Evolutionary conservation across 2,888 invertebrate genomes (phyloP), one percentile per base, ranked within the genome.

Genomic region (Melinopterus prodromus): DNA sequence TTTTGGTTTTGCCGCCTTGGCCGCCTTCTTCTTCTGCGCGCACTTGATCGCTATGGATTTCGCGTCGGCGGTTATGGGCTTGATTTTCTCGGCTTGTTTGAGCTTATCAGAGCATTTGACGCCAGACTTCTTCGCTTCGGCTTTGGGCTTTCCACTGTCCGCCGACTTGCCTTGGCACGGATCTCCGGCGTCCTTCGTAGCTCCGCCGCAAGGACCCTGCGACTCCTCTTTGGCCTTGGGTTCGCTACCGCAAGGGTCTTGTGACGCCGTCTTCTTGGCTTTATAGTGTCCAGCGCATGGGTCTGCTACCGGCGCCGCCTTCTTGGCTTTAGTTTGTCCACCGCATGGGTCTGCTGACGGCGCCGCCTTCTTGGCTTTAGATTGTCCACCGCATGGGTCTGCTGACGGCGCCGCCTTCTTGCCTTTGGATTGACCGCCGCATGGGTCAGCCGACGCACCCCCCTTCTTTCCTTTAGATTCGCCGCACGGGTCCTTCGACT

Each of bases 41-140:
- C 75, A 37, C n/a, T 37, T 75, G 12, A 37, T 37, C 15, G 15
- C 26, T 26, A 75, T 75, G 16, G 75, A 35, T 69, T 69, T 77
- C 26, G 16, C 6, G 16, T 9, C 70, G 36, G 26, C 26, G 26
- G 2, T 26, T 26, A 26, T 26, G 26, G 26, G 26, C 26, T 26
- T 26, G 71, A 75, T 75, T 16, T 78, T 16, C 2, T 69, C 71
- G n/a, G n/a, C n/a, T 35, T 78, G 38, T 14, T 77, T 77, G 15
- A 69, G 71, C 35, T 26, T 16, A 69, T 77, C 71, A 12, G 15
- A 36, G 6, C 71, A 70, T 7, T 77, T 77, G n/a, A 37, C 26
- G 26, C 7, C 38, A 38, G 6, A 7, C 53, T 53, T 53, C 53
- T 53, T 53, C 7, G 53, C 53, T 26, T 26, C 26, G 26, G 26